Evolutionary conservation across 2,797 vertebrate genomes (phyloP).

Genomic region (Enteromius thamalakanensis): DNA sequence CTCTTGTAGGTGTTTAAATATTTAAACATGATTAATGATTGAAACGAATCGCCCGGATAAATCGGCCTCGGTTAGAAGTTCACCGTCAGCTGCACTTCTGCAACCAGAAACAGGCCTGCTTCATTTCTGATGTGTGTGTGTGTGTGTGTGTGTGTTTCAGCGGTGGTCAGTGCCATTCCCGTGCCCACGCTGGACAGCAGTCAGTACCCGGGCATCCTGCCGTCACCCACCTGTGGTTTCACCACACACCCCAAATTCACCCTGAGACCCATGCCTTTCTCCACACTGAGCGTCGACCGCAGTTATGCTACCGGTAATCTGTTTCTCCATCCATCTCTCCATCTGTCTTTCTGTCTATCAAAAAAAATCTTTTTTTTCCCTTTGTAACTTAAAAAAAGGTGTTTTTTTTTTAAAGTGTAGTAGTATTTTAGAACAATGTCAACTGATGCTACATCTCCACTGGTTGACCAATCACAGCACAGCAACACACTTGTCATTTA

Average conservation of each 20-base stretch:
- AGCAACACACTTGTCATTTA: neutral
- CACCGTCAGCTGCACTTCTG: neutral
- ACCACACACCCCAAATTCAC: constrained; percentile 86
- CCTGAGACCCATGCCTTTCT: constrained; percentile 89
- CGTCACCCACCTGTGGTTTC: constrained; percentile 90
- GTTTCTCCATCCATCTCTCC: neutral
- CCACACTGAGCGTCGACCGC: constrained; percentile 87
- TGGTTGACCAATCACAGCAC: too few species aligned
- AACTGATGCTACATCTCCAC: neutral
- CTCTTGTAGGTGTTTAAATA: constrained; percentile 36
- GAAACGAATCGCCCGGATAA: neutral
- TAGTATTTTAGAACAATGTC: neutral
- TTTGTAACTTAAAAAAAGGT: too few species aligned
- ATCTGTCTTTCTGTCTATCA: neutral
- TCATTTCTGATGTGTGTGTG: neutral
- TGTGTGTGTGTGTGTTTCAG: constrained; percentile 65
- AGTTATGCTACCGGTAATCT: constrained; percentile 81
- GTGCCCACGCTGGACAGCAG: constrained; percentile 90
- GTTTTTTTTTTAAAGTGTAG: neutral
- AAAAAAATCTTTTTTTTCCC: neutral
- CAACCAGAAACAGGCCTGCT: neutral
- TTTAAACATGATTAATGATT: constrained; percentile 32
- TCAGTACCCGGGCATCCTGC: constrained; percentile 91
- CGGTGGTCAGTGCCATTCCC: constrained; percentile 92
- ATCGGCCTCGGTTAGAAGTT: neutral